Percentiles rank a stretch among this genome's conserved stretches.
phyloP scores from a whole-genome alignment of 37 sponge, comb jelly and placozoan genomes.

The Hormiphora californensis region DNA sequence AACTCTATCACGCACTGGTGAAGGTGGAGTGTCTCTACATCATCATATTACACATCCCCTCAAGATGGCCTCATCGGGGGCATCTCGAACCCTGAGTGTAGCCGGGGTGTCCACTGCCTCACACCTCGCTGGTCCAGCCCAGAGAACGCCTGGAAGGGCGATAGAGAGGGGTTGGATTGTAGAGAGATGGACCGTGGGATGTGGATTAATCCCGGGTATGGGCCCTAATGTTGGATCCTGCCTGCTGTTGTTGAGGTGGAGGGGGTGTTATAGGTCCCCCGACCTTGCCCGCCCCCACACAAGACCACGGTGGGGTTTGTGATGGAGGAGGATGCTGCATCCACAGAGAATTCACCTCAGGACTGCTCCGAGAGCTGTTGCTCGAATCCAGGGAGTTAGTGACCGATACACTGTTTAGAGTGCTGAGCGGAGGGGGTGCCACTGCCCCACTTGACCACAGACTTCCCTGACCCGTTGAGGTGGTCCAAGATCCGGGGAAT shows the following conservation, averaged over 20 bases:
- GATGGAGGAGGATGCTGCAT: constrained; percentile 26
- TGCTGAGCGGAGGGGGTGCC: not conserved
- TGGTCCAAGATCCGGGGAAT: constrained; percentile 22
- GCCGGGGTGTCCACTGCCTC: constrained; percentile 1
- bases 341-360: constrained; percentile 19
- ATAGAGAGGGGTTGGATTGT: too few species aligned
- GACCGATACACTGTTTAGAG: not conserved
- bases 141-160: constrained; percentile 25
- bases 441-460: constrained; percentile 27
- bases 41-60: too few species aligned
- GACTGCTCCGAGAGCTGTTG: constrained; percentile 25
- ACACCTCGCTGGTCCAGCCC: constrained; percentile 33
- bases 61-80: constrained; percentile 38
- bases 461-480: not conserved
- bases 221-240: not conserved
- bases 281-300: not conserved
- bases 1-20: too few species aligned
- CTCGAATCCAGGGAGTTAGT: constrained; percentile 2
- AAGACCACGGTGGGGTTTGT: constrained; percentile 37
- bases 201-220: constrained; percentile 29
- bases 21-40: too few species aligned
- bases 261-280: constrained; percentile 18
- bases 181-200: constrained; percentile 21
- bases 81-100: constrained; percentile 35
- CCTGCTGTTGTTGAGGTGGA: not conserved